phyloP scores from a whole-genome alignment of 2,888 invertebrate genomes.

The Philereme transversata region DNA sequence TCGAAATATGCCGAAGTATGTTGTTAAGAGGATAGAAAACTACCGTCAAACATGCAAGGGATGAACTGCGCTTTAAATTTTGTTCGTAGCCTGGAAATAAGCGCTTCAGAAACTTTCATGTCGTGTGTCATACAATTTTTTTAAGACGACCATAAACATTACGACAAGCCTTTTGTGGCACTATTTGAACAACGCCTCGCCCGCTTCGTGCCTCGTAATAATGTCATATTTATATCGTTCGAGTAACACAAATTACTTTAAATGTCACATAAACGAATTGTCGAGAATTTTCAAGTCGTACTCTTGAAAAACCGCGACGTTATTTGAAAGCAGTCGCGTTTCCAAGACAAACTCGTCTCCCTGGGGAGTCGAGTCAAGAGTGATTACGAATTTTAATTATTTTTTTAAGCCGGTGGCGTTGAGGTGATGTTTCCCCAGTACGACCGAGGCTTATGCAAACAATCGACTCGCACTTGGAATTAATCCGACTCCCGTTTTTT shows the following conservation, averaged over 20 bases:
- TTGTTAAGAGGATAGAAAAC: constrained; percentile 81
- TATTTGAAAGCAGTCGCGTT: constrained; percentile 39
- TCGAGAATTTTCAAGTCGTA: constrained; percentile 55
- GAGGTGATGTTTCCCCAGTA: constrained; percentile 81
- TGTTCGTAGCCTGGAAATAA: constrained; percentile 71
- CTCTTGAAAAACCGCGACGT: constrained; percentile 48
- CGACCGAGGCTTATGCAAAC: constrained; percentile 81
- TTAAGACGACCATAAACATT: constrained; percentile 74
- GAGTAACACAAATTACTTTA: constrained; percentile 57
- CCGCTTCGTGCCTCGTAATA: constrained; percentile 61
- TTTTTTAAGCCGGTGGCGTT: constrained; percentile 83
- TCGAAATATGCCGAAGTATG: constrained; percentile 84
- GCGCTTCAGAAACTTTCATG: constrained; percentile 67
- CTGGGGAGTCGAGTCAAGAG: constrained; percentile 78
- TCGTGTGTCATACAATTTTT: constrained; percentile 69
- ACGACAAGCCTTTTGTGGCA: constrained; percentile 65
- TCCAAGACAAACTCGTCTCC: constrained; percentile 65
- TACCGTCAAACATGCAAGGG: constrained; percentile 80
- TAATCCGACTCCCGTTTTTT: constrained; percentile 80
- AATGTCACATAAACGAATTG: constrained; percentile 60
- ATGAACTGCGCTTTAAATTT: constrained; percentile 81
- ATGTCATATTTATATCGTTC: constrained; percentile 65
- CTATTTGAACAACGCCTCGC: constrained; percentile 59
- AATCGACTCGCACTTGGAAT: constrained; percentile 84
- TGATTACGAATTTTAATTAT: constrained; percentile 85